Evolutionary conservation across 2,797 vertebrate genomes (phyloP), one percentile per base, ranked within the genome.

Genomic region (Acanthis flammea): DNA sequence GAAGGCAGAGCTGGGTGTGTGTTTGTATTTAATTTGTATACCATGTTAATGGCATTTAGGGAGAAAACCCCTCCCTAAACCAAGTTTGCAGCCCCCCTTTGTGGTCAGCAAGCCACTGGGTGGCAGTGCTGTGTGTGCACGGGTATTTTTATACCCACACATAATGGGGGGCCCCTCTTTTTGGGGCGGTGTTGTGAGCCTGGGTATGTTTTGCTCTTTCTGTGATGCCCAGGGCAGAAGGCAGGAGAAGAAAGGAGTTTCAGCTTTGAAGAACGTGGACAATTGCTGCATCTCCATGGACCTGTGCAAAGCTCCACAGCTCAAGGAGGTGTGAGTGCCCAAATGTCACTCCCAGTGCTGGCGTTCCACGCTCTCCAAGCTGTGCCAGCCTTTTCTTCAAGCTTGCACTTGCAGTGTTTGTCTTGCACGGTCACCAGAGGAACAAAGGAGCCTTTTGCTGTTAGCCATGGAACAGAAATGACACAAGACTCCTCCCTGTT

Each of bases 81-180:
- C 9, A 45, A 48, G 73, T 60, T 74, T 77, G 7, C 70, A 42
- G 15, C 24, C 18, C 8, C 30, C 3, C 9, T 70, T 79, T 30
- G 30, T 58, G 86, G 61, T 8, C n/a, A 50, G 57, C 19, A 7
- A 73, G 50, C 95, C 97, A 96, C 96, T 82, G 97, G 97, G 94
- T 95, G 97, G 96, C 97, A 93, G 89, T 94, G 94, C 87, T 87
- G 94, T 51, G 86, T 80, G 84, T 1, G 25, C 68, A 48, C 13
- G 3, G 23, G 18, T 28, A 37, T 39, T 4, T 4, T 8, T 5
- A 4, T 5, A 7, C 15, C 22, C 10, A 44, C 25, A 30, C 6
- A 3, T 1, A 1, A 21, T 9, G 14, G 27, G 27, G 27, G 5
- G 10, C 4, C 13, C 13, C 14, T 10, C 12, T 45, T 39, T 16